Evolutionary conservation across 1,140 invertebrate species (phyloP).

Genomic region (Drosophila asahinai): DNA sequence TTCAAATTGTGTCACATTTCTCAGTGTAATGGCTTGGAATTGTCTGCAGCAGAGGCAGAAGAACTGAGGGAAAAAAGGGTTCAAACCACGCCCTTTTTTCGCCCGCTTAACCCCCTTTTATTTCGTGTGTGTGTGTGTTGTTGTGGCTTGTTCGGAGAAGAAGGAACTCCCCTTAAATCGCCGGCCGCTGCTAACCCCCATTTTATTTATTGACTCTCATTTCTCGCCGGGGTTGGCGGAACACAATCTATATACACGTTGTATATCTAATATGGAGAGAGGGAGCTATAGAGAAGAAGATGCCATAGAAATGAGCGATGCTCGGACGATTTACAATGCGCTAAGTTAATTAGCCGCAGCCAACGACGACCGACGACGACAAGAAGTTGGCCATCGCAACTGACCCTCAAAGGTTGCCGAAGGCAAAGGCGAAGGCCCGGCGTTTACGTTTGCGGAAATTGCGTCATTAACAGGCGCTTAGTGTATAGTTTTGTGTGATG

Average conservation of each 20-base stretch:
- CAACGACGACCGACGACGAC: constrained; percentile 11
- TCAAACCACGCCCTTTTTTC: constrained; percentile 11
- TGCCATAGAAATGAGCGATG: constrained; percentile 54
- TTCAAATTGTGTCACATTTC: constrained; percentile 83
- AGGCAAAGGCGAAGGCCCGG: constrained; percentile 17
- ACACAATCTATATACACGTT: not conserved
- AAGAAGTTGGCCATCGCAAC: constrained; percentile 37
- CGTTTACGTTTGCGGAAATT: constrained; percentile 45
- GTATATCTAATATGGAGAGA: not conserved
- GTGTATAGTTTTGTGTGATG: constrained; percentile 24
- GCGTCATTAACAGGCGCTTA: constrained; percentile 62
- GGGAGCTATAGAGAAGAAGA: not conserved
- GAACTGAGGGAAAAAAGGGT: constrained; percentile 21
- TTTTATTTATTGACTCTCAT: constrained; percentile 55
- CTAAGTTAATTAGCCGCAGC: constrained; percentile 54
- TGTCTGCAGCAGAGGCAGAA: constrained; percentile 31
- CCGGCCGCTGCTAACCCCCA: constrained; percentile 10
- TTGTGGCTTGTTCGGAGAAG: constrained; percentile 36
- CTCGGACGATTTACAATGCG: constrained; percentile 45
- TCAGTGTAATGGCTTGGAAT: constrained; percentile 82
- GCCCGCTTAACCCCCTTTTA: constrained; percentile 5
- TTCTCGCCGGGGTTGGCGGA: constrained; percentile 4
- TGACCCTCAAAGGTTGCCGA: constrained; percentile 48
- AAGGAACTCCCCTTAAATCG: constrained; percentile 20
- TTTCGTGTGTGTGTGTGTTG: constrained; percentile 10